A percentile compares a stretch with the other conserved stretches of the same genome.
Evolutionary conservation across 2,113 vertebrate genomes (phyloP).

Genomic region (Willisornis vidua): DNA sequence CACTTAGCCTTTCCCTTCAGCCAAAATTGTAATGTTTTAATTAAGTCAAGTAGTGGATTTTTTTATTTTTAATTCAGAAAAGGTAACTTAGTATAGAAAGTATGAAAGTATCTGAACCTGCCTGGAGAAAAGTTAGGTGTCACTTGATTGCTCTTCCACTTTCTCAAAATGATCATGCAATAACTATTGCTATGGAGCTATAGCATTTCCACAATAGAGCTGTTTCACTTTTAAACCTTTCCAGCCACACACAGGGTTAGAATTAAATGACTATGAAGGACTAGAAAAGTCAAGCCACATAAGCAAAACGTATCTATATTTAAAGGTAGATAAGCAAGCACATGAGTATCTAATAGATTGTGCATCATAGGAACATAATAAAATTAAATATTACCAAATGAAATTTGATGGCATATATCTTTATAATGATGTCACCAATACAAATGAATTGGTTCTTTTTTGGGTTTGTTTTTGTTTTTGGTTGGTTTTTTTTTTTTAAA

Average conservation of each 20-base stretch:
- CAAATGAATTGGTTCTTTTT: background rate
- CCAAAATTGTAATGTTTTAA: background rate
- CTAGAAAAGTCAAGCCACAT: background rate
- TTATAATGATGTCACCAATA: background rate
- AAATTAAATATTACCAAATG: background rate
- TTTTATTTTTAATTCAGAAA: constrained; percentile 1
- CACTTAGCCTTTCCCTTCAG: background rate
- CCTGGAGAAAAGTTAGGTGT: background rate
- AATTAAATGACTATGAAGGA: background rate
- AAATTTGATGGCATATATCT: background rate
- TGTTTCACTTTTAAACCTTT: background rate
- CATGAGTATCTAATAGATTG: background rate
- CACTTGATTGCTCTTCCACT: background rate
- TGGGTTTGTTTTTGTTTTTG: background rate
- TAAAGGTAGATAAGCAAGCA: background rate
- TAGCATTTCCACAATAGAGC: fast-evolving
- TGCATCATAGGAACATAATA: background rate
- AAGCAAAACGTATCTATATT: background rate
- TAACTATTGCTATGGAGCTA: background rate
- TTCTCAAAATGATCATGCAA: background rate
- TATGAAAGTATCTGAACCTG: background rate
- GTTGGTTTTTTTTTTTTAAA: background rate
- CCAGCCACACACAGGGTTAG: background rate
- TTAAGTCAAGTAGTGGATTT: background rate
- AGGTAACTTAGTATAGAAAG: background rate